Evolutionary conservation across 2,888 invertebrate species (phyloP), one percentile per base, ranked within the genome.

Genomic region (Drosophila aldrichi): DNA sequence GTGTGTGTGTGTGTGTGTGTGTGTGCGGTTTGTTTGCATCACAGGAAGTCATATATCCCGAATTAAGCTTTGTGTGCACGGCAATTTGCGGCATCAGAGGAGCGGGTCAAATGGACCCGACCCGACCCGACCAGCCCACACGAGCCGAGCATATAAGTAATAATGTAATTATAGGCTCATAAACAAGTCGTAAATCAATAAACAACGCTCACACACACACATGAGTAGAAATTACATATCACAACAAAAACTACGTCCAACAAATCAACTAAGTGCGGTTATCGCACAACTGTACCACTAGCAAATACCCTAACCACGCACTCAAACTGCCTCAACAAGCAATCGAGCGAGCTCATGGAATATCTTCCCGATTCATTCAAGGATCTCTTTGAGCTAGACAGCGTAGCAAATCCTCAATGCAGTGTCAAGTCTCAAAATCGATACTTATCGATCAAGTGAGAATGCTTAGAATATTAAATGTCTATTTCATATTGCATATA

Each of bases 181-280:
- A 86, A 89, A 84, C 71, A 77, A 85, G 74, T 81, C 85, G 74
- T 88, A 88, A 86, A 86, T 86, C 85, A 86, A 89, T 88, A 85
- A 73, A 68, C 57, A 65, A 64, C 48, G 54, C 69, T 44, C 32
- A 44, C 49, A 22, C 63, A 48, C 49, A n/a, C 43, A 48, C 51
- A 74, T 67, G 66, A 59, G 62, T 60, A 43, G 41, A 56, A 80
- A 76, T 63, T 54, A 70, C 61, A 51, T 48, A 61, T 66, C 52
- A 76, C 54, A 64, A 64, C 44, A 64, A 51, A 56, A 48, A 36
- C 52, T 66, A 8, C 40, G 46, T 9, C 9, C 18, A 25, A 52
- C 40, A 36, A 57, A 61, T 12, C 38, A 54, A 25, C 54, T 40
- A 54, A 40, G 18, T 20, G n/a, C 3, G 25, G 4, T 4, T 10